These are phyloP conservation scores for Clivina fossor DNA, from an alignment of 2,888 invertebrate genomes.

Conservation along the genomic window DNA sequence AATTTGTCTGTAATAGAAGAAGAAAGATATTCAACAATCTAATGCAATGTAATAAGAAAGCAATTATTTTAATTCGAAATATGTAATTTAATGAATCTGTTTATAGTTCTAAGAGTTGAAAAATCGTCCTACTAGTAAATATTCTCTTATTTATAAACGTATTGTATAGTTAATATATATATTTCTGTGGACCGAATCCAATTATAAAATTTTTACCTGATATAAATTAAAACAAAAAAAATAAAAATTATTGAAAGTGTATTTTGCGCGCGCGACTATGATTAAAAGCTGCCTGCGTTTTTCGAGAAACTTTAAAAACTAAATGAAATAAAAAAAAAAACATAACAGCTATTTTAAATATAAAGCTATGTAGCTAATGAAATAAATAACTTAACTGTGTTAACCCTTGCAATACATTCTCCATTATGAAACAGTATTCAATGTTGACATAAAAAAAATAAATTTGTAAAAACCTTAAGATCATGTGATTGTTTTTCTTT, in stretches of 20 bases:
- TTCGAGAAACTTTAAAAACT: too few relatives aligned
- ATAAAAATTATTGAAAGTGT: too few relatives aligned
- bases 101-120: slow-evolving; percentile 17
- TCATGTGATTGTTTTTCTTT: slow-evolving; percentile 15
- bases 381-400: slow-evolving; percentile 24
- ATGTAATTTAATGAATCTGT: too few relatives aligned
- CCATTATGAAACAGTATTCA: slow-evolving; percentile 27
- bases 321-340: too few relatives aligned
- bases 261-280: slow-evolving; percentile 13
- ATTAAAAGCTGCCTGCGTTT: slow-evolving; percentile 28
- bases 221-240: slow-evolving; percentile 12
- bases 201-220: slow-evolving; percentile 29
- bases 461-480: slow-evolving; percentile 19
- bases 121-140: slow-evolving; percentile 23
- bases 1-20: too few relatives aligned
- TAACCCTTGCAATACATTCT: slow-evolving; percentile 30
- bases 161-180: slow-evolving; percentile 26
- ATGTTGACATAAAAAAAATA: slow-evolving; percentile 16
- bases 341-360: slow-evolving; percentile 29
- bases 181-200: slow-evolving; percentile 26
- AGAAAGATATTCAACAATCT: too few relatives aligned
- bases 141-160: slow-evolving; percentile 22
- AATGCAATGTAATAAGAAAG: too few relatives aligned
- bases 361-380: slow-evolving; percentile 21
- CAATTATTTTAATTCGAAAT: too few relatives aligned